phyloP scores from a whole-genome alignment of 2,888 invertebrate genomes.

The Phania funesta region DNA sequence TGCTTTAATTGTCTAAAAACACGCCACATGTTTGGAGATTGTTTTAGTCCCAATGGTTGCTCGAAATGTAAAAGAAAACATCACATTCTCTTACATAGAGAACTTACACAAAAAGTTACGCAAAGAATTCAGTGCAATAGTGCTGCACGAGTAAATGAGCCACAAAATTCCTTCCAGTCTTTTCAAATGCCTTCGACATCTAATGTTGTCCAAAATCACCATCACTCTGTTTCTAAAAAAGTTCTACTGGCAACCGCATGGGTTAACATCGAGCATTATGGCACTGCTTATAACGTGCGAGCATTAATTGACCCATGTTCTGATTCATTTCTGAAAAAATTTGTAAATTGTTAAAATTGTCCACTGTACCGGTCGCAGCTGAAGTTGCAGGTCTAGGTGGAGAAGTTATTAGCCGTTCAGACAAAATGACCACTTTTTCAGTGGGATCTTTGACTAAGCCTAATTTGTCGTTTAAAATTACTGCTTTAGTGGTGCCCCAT shows the following conservation, averaged over 20 bases:
- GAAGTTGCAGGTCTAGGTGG: constrained; percentile 2
- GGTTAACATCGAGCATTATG: neutral
- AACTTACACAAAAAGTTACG: neutral
- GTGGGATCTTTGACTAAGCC: too few relatives aligned
- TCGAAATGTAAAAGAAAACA: neutral
- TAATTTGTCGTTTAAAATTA: too few relatives aligned
- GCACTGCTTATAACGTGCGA: neutral
- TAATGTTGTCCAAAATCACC: neutral
- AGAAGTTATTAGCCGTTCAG: neutral
- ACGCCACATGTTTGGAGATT: neutral
- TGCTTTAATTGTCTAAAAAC: neutral
- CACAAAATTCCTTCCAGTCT: neutral
- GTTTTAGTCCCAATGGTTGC: neutral
- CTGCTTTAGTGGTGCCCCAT: neutral
- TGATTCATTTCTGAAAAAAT: neutral
- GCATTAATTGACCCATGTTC: constrained; percentile 5
- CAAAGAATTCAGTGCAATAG: neutral
- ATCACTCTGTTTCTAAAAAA: neutral
- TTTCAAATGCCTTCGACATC: neutral
- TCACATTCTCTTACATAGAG: neutral
- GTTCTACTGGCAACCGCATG: neutral
- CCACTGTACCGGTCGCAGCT: neutral
- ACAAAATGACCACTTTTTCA: neutral
- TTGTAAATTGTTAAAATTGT: neutral
- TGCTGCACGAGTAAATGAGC: neutral